Conservation (phyloP, 2,113 vertebrate species). For the Lycaon pictus region DNA sequence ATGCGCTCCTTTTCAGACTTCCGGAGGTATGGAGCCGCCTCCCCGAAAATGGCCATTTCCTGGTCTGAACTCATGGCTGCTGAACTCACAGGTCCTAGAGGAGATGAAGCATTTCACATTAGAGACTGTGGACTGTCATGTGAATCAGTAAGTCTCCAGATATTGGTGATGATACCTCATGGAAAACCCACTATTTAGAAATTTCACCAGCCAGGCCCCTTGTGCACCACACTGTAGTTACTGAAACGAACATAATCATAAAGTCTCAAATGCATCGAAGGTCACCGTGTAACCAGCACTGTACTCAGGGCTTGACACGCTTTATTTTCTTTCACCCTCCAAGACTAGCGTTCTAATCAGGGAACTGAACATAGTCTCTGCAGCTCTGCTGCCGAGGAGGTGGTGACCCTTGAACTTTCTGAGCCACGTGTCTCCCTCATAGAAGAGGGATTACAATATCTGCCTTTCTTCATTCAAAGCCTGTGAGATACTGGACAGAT, state of each 20-base stretch:
- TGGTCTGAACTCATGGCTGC: slow-evolving; percentile 90
- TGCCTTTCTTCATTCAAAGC: slow-evolving; percentile 9
- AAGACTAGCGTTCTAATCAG: not conserved
- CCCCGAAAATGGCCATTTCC: slow-evolving; percentile 93
- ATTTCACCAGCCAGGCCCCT: not conserved
- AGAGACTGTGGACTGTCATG: not conserved
- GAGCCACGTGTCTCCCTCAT: slow-evolving; percentile 45
- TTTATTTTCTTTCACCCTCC: not conserved
- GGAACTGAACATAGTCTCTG: not conserved
- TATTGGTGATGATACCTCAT: not conserved
- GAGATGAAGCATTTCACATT: not conserved
- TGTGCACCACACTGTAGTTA: not conserved
- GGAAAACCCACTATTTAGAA: not conserved
- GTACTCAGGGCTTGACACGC: not conserved
- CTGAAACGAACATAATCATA: not conserved
- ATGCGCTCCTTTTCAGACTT: slow-evolving; percentile 91
- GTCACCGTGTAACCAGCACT: not conserved
- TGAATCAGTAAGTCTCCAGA: not conserved
- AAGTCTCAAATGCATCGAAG: not conserved
- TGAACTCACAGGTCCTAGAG: slow-evolving; percentile 55
- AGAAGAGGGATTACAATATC: not conserved
- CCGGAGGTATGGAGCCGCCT: slow-evolving; percentile 87
- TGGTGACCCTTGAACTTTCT: not conserved
- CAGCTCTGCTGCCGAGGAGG: not conserved
- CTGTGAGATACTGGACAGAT: not conserved